phyloP scores from a whole-genome alignment of 2,113 vertebrate species.

The western clawed frog (Xenopus tropicalis) region DNA sequence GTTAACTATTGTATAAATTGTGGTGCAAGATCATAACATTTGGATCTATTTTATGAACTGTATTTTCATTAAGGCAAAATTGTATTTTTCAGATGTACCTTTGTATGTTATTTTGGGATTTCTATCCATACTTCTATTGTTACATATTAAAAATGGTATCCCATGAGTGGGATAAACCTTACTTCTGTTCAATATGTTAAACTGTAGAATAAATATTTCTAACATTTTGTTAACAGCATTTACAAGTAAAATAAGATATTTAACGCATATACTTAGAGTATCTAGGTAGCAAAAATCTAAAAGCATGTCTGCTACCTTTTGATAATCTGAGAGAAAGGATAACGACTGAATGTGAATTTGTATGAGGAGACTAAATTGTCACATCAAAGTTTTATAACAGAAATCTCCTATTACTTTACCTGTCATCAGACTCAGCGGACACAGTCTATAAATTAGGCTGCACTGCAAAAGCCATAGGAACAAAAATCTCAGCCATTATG shows the following conservation, averaged over 20 bases:
- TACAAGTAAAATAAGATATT: constrained; percentile 16
- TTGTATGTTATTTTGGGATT: too few relatives aligned
- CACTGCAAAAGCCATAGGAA: constrained; percentile 30
- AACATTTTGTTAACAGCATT: not conserved
- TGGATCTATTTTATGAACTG: too few relatives aligned
- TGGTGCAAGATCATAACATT: too few relatives aligned
- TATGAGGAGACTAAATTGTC: constrained; percentile 23
- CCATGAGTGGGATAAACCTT: too few relatives aligned
- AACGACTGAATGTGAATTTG: constrained; percentile 8
- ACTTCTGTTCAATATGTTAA: not conserved
- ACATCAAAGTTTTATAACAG: constrained; percentile 33
- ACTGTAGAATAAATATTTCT: not conserved
- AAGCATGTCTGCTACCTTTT: constrained; percentile 26
- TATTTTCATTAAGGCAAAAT: too few relatives aligned
- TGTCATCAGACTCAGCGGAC: constrained; percentile 24
- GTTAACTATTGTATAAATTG: too few relatives aligned
- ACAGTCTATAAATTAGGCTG: constrained; percentile 25
- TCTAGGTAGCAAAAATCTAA: constrained; percentile 26
- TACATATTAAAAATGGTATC: too few relatives aligned
- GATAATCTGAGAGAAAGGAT: constrained; percentile 24
- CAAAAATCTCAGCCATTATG: not conserved
- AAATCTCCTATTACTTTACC: constrained; percentile 40
- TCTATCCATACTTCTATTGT: too few relatives aligned
- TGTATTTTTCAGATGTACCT: too few relatives aligned
- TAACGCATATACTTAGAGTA: constrained; percentile 12